Evolutionary conservation across 2,797 vertebrate genomes (phyloP).

Genomic region (Discoglossus pictus): DNA sequence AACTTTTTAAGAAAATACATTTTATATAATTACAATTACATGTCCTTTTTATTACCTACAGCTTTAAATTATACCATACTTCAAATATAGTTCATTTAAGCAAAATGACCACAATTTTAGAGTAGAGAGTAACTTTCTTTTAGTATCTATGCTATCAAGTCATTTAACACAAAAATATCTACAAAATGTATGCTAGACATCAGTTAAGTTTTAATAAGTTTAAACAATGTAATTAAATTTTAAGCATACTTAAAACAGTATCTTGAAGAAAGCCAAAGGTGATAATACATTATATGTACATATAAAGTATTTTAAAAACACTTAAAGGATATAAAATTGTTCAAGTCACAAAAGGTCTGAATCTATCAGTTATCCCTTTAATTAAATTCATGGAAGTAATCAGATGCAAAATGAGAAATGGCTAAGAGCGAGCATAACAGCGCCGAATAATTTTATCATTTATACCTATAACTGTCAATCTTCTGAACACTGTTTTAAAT

Average conservation of each 20-base stretch:
- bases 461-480: slow-evolving; percentile 64
- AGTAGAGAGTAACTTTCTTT: too few species aligned
- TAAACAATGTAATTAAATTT: not conserved
- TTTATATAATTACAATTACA: too few species aligned
- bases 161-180: too few species aligned
- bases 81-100: too few species aligned
- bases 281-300: slow-evolving; percentile 26
- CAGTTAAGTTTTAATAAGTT: too few species aligned
- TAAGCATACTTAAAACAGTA: not conserved
- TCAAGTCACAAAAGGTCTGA: slow-evolving; percentile 57
- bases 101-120: too few species aligned
- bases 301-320: slow-evolving; percentile 51
- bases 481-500: slow-evolving; percentile 60
- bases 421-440: slow-evolving; percentile 56
- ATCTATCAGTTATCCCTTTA: slow-evolving; percentile 60
- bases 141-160: too few species aligned
- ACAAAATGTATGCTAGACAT: too few species aligned
- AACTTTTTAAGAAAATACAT: too few species aligned
- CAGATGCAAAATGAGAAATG: slow-evolving; percentile 62
- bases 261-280: slow-evolving; percentile 44
- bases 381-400: slow-evolving; percentile 68
- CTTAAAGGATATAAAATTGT: slow-evolving; percentile 51
- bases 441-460: slow-evolving; percentile 66
- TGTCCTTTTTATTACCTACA: too few species aligned
- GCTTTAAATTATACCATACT: too few species aligned